These are phyloP conservation scores for Pollenia griseotomentosa DNA, from an alignment of 2,888 invertebrate genomes.

Conservation along the genomic window DNA sequence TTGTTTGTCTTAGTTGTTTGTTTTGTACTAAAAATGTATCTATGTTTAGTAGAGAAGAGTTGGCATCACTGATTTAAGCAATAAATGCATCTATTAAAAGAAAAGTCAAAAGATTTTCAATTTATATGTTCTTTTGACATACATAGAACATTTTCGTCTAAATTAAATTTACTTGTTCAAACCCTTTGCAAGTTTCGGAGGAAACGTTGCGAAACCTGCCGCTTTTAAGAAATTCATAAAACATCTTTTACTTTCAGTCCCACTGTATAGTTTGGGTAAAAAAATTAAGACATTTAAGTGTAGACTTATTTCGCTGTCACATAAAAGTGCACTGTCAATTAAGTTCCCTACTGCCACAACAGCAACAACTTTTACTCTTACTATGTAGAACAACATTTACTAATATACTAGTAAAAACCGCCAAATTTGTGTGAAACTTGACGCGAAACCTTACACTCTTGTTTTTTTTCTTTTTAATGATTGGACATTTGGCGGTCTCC, in stretches of 20 bases:
- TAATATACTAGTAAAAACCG: conserved; percentile 44
- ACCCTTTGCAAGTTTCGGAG: too few species aligned
- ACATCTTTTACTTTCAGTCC: background rate
- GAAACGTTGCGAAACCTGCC: too few species aligned
- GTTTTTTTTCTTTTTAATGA: conserved; percentile 34
- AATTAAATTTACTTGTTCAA: too few species aligned
- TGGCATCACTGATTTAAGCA: too few species aligned
- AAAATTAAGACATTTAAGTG: conserved; percentile 50
- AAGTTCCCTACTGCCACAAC: conserved; percentile 24
- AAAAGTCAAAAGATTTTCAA: too few species aligned
- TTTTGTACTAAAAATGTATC: too few species aligned
- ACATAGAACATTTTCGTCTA: too few species aligned
- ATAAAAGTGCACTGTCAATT: conserved; percentile 68
- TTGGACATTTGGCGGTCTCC: conserved; percentile 51
- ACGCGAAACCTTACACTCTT: conserved; percentile 38
- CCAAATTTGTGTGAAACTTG: conserved; percentile 62
- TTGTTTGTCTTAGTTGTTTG: too few species aligned
- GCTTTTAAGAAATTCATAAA: too few species aligned
- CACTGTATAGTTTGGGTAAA: conserved; percentile 21
- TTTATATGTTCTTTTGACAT: too few species aligned
- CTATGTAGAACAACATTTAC: conserved; percentile 10
- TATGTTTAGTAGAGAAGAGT: too few species aligned
- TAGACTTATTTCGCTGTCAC: conserved; percentile 56
- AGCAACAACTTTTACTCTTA: background rate
- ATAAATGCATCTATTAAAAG: too few species aligned